Base-by-base conservation (phyloP, 2,888 invertebrate species). In the Philopedon plagiatum region DNA sequence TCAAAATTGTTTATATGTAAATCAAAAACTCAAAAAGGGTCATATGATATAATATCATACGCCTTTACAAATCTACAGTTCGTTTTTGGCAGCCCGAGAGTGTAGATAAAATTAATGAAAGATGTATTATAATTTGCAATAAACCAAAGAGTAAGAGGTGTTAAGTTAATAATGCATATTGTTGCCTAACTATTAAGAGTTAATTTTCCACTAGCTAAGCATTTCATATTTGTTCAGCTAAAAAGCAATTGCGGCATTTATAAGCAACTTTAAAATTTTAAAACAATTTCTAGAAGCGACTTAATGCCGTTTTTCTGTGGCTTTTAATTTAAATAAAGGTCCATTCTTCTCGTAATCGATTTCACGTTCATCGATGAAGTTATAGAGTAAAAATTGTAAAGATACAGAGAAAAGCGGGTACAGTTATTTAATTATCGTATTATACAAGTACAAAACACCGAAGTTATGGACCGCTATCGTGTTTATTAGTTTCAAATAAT, bases 371-470 rank as follows among this genome's bases (percentile, higher is more conserved):
- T 37, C 58, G n/a, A 58, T 41, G 18, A 18, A 29, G 15, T 26
- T 54, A 54, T 29, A 29, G 8, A 54, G 15, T 54, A 54, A 54
- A 44, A 46, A 61, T 46, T 44, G 41, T 61, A 32, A 61, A 46
- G 26, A 26, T 44, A 46, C 44, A 13, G 26, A 61, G 61, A 61
- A 61, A 61, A 61, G 46, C 61, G 21, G 61, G 18, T 61, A 61
- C 61, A 61, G 61, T 61, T 61, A 61, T 61, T 61, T 61, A 61
- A 61, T 61, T 61, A 61, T 61, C 9, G 44, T 61, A 29, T 61
- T 61, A 61, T 32, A 61, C 44, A 41, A 44, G 39, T 61, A 44
- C 29, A 61, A 44, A 61, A 61, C 44, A 26, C 61, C 41, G n/a
- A 21, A 29, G 29, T 13, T 44, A 39, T 39, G 29, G 29, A 44